A percentile compares a stretch with the other conserved stretches of the same genome.
Conservation (phyloP, 2,113 vertebrate species). For the human (Homo sapiens) region DNA sequence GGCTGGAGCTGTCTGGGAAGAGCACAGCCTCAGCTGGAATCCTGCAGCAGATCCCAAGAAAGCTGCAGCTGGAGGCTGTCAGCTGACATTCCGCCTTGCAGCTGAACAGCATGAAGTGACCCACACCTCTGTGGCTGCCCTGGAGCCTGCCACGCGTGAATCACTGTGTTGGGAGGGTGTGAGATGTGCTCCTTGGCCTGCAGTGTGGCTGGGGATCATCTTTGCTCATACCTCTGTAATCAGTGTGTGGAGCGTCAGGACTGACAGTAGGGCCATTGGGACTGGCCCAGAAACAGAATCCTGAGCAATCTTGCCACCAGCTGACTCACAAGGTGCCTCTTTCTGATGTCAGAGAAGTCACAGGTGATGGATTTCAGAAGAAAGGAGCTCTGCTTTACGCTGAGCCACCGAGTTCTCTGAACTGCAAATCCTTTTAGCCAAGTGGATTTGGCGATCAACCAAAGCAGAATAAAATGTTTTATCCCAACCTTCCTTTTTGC, state of each 20-base stretch:
- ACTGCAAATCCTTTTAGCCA: neutral
- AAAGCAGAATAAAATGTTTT: neutral
- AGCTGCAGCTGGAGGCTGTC: neutral
- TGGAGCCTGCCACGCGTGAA: accelerated
- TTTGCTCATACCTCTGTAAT: too few species aligned
- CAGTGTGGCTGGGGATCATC: neutral
- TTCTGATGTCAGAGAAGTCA: neutral
- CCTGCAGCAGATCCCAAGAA: neutral
- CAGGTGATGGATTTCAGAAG: neutral
- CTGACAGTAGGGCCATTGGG: neutral
- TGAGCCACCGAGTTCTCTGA: neutral
- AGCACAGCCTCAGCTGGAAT: neutral
- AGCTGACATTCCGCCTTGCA: neutral
- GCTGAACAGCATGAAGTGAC: accelerated
- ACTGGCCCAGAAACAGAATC: neutral
- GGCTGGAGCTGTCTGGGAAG: neutral
- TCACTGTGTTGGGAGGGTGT: neutral
- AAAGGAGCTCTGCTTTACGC: neutral
- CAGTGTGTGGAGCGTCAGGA: accelerated
- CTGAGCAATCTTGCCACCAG: too few species aligned
- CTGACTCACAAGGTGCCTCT: neutral
- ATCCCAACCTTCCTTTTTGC: neutral
- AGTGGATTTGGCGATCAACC: neutral
- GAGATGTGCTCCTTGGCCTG: neutral
- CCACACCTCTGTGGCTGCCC: accelerated